Evolutionary conservation across 2,113 vertebrate species (phyloP), one percentile per base, ranked within the genome.

Genomic region (Azemiops feae): DNA sequence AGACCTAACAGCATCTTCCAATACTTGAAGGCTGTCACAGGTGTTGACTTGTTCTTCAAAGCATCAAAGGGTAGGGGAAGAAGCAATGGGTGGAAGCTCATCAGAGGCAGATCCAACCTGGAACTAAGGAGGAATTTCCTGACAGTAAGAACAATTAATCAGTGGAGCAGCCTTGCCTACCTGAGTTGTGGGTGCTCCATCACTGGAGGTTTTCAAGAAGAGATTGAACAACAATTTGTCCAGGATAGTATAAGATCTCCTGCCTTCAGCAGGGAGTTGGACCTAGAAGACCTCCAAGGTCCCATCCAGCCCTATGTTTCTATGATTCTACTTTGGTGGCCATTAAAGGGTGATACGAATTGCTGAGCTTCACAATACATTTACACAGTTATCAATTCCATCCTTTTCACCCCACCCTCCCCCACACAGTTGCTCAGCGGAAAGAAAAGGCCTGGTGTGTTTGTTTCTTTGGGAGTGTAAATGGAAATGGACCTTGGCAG

Each of bases 351-450:
- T 93, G 93, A 91, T 87, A 89, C 8, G 0, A 88, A 0, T 1
- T 3, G 2, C 43, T 7, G 90, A 89, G 53, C 20, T 95, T 55
- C 64, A 58, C 87, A 93, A 47, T 81, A 92, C 3, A 47, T 0
- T 34, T 34, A 7, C 1, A 69, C 1, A 57, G 39, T 4, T 8
- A 53, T 88, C 43, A 12, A 4, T 11, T 30, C 23, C 53, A 8
- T 3, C 47, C 45, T 12, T 22, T 34, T 34, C 25, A 52, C 5
- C 53, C 27, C 47, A 0, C 7, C 0, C 34, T 89, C 55, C 0
- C 47, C 20, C 47, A 47, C 47, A 47, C 47, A 30, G 16, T 25
- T 14, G 7, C 12, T 30, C 34, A 87, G 52, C n/a, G 34, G 54
- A 5, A 16, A 39, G 39, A 90, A 57, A 58, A 81, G 87, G 91